A percentile compares a stretch with the other conserved stretches of the same genome.
Conservation (phyloP, 2,797 vertebrate species). For the Gymnoscopelus microlampas region DNA sequence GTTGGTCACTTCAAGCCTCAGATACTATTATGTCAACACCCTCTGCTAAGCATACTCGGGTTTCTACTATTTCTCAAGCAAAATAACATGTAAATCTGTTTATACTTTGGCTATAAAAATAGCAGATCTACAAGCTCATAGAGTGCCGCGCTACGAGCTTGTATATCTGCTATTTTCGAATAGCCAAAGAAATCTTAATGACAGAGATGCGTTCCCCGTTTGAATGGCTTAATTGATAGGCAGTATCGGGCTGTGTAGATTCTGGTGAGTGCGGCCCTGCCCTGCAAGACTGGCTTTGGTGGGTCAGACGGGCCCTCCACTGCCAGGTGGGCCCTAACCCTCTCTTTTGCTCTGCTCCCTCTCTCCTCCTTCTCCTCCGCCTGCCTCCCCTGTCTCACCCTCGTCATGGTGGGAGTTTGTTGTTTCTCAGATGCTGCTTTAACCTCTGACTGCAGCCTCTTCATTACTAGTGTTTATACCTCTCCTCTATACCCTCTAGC, state of each 20-base stretch:
- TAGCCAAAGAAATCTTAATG: too few species aligned
- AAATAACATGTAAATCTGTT: too few species aligned
- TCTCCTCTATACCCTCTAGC: slow-evolving; percentile 73
- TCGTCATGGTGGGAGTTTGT: slow-evolving; percentile 81
- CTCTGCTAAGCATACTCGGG: not conserved
- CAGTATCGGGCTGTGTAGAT: slow-evolving; percentile 37
- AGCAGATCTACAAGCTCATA: too few species aligned
- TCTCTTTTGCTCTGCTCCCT: slow-evolving; percentile 27
- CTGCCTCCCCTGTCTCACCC: slow-evolving; percentile 34
- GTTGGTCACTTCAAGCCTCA: not conserved
- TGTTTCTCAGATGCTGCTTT: slow-evolving; percentile 83
- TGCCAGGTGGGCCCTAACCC: slow-evolving; percentile 59
- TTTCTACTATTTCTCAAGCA: too few species aligned
- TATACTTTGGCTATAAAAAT: too few species aligned
- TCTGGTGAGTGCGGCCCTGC: slow-evolving; percentile 45
- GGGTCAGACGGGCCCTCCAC: slow-evolving; percentile 58
- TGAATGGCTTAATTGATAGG: slow-evolving; percentile 6
- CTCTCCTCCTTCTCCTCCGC: slow-evolving; percentile 62
- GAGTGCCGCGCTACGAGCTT: too few species aligned
- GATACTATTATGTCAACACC: slow-evolving; percentile 9
- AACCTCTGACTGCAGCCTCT: slow-evolving; percentile 82
- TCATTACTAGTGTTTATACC: slow-evolving; percentile 84
- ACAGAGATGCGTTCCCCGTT: too few species aligned
- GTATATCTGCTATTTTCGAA: too few species aligned
- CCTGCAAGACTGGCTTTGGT: slow-evolving; percentile 50